Percentiles rank a stretch among this genome's conserved stretches.
Evolutionary conservation across 92 coral and sea anemone genomes (phyloP).

Genomic region (Palythoa grandis): DNA sequence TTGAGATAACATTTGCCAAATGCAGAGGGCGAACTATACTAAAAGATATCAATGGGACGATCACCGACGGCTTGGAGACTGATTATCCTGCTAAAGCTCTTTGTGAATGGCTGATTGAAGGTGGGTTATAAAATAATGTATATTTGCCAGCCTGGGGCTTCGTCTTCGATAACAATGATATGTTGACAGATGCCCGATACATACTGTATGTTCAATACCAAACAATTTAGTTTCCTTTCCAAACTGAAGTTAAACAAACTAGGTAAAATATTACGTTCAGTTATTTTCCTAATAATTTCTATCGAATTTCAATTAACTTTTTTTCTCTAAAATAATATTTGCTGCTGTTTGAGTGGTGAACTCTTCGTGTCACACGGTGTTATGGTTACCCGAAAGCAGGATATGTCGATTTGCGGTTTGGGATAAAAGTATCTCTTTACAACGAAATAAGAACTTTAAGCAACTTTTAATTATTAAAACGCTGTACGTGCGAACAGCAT

Average conservation of each 20-base stretch:
- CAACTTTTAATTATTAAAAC: not conserved
- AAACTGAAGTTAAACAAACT: not conserved
- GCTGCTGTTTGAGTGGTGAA: not conserved
- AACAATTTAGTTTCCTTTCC: not conserved
- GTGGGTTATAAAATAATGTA: not conserved
- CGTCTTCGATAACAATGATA: not conserved
- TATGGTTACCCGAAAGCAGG: not conserved
- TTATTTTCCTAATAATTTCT: not conserved
- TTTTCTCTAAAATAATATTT: no score
- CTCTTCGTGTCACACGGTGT: not conserved
- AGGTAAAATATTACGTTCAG: not conserved
- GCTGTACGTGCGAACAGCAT: not conserved
- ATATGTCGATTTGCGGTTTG: not conserved
- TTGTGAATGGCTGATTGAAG: conserved; percentile 43
- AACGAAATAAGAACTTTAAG: not conserved
- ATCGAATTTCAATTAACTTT: no score
- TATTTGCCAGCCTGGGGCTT: not conserved
- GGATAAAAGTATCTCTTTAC: not conserved
- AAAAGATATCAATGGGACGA: conserved; percentile 21
- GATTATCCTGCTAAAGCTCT: conserved; percentile 2
- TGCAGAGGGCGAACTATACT: conserved; percentile 36
- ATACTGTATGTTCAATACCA: not conserved
- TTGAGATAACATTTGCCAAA: conserved; percentile 18
- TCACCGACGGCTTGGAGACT: not conserved
- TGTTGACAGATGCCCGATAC: not conserved